Evolutionary conservation across 2,797 vertebrate species (phyloP).

Genomic region (Pelodytes ibericus): DNA sequence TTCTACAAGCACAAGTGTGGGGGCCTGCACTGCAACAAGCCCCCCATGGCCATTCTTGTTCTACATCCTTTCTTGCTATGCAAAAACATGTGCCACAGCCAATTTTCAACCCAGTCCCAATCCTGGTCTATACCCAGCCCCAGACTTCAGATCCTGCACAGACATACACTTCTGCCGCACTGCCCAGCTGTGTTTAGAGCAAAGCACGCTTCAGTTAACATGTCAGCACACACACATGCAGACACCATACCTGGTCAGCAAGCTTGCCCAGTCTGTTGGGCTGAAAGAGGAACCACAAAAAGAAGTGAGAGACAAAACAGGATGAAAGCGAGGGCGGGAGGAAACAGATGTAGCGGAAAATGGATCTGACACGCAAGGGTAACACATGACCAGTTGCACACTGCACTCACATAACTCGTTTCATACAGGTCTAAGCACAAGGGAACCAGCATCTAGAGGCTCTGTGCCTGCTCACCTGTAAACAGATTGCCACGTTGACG

Average conservation of each 20-base stretch:
- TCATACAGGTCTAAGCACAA: neutral
- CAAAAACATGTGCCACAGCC: neutral
- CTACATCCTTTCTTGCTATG: too few species aligned
- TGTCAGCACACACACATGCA: conserved; percentile 64
- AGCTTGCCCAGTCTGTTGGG: conserved; percentile 98
- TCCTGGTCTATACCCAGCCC: neutral
- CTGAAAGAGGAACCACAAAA: conserved; percentile 80
- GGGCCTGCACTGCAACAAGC: conserved; percentile 5
- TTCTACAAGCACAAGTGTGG: conserved; percentile 27
- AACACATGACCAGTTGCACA: neutral
- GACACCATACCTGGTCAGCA: conserved; percentile 93
- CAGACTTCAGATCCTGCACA: conserved; percentile 16
- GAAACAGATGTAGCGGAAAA: conserved; percentile 6
- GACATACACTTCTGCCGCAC: conserved; percentile 37
- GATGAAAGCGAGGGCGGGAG: conserved; percentile 73
- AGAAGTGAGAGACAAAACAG: conserved; percentile 77
- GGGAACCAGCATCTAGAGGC: neutral
- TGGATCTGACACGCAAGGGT: neutral
- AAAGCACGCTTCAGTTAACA: conserved; percentile 46
- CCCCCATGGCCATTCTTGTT: neutral
- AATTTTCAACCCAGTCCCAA: neutral
- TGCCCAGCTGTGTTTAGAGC: conserved; percentile 41
- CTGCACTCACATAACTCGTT: neutral
- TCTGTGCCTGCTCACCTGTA: conserved; percentile 81
- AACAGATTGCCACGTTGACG: conserved; percentile 93